Conservation (phyloP, 2,113 vertebrate species). For the Apaloderma vittatum region DNA sequence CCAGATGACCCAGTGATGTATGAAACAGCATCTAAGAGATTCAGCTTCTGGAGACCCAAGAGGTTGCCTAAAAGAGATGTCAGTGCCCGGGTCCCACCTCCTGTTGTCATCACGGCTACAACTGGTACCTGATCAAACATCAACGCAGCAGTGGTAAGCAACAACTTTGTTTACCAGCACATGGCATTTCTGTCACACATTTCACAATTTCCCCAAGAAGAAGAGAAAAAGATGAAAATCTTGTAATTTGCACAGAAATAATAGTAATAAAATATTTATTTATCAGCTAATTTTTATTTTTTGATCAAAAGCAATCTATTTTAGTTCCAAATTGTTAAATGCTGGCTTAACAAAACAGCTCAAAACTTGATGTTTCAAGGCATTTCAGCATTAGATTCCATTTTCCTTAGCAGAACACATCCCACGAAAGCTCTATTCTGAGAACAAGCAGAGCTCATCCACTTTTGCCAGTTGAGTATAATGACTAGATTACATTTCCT, state of each 20-base stretch:
- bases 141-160: background rate
- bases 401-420: background rate
- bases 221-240: background rate
- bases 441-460: background rate
- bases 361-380: background rate
- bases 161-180: background rate
- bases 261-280: no score
- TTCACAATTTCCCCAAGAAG: background rate
- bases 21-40: conserved; percentile 83
- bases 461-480: background rate
- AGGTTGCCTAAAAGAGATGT: conserved; percentile 84
- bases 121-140: conserved; percentile 81
- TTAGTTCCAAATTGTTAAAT: background rate
- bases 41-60: conserved; percentile 82
- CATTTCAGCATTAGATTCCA: background rate
- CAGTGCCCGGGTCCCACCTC: conserved; percentile 87
- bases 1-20: conserved; percentile 89
- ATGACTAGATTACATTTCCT: background rate
- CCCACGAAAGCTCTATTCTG: background rate
- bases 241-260: background rate
- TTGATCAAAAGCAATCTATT: background rate
- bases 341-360: background rate
- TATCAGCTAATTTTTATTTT: background rate
- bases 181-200: background rate
- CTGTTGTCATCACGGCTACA: conserved; percentile 86